Conservation (phyloP, 2,113 vertebrate genomes). For the Cinclus mexicanus region DNA sequence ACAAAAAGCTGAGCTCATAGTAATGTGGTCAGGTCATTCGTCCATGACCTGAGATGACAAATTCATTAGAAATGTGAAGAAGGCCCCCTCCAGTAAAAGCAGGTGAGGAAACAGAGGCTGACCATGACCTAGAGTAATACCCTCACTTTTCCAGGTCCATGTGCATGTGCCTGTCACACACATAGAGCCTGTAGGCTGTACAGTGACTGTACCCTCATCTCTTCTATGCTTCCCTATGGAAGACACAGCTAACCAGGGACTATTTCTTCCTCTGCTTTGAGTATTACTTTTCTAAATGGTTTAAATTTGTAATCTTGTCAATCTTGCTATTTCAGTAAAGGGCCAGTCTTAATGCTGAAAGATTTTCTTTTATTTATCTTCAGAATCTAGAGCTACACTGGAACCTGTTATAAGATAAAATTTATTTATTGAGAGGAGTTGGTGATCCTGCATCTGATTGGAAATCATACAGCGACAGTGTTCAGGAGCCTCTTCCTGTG, state of each 20-base stretch:
- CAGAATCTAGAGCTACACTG: slow-evolving; percentile 12
- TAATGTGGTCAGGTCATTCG: not conserved
- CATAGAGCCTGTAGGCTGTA: not conserved
- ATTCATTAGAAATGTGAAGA: not conserved
- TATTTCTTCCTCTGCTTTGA: not conserved
- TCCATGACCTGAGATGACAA: not conserved
- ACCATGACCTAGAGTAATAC: not conserved
- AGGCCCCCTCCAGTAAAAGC: not conserved
- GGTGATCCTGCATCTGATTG: not conserved
- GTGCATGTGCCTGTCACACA: not conserved
- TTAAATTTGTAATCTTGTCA: slow-evolving; percentile 10
- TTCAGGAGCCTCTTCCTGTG: not conserved
- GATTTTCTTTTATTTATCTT: slow-evolving; percentile 41
- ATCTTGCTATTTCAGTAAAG: not conserved
- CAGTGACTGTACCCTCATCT: not conserved
- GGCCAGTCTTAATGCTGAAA: not conserved
- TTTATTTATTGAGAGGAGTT: slow-evolving; percentile 22
- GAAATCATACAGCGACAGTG: not conserved
- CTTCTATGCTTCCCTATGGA: not conserved
- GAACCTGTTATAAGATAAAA: not conserved
- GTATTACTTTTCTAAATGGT: not conserved
- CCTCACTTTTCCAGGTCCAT: not conserved
- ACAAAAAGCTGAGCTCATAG: not conserved
- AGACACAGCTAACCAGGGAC: not conserved
- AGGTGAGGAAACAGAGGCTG: not conserved